Conservation (phyloP, 2,888 invertebrate species). For the Leistus spinibarbis region DNA sequence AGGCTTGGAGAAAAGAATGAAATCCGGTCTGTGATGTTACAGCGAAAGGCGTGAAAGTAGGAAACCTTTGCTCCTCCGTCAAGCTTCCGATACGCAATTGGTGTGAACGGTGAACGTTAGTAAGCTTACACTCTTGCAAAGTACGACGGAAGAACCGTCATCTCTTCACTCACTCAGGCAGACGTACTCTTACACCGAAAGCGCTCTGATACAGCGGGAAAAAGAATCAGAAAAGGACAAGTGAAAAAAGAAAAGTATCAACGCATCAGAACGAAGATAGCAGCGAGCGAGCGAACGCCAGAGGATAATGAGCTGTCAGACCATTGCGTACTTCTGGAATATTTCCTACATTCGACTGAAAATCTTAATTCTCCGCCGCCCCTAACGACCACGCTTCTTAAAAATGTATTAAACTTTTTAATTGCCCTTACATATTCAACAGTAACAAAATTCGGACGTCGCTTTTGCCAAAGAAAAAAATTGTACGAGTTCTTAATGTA, state of each 20-base stretch:
- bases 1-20: background rate
- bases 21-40: background rate
- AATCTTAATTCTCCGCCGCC: slow-evolving; percentile 7
- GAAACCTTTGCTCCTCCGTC: background rate
- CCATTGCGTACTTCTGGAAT: background rate
- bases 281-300: background rate
- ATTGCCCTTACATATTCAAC: slow-evolving; percentile 28
- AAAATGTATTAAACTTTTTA: slow-evolving; percentile 23
- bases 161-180: too few species aligned
- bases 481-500: background rate
- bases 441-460: background rate
- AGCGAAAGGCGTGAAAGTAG: background rate
- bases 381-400: slow-evolving; percentile 7
- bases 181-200: too few species aligned
- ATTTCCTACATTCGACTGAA: background rate
- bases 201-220: background rate
- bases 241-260: background rate
- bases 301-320: background rate
- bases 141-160: background rate
- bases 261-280: background rate
- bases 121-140: background rate
- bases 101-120: background rate
- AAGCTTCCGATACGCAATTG: background rate
- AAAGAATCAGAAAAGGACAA: background rate
- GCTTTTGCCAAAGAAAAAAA: background rate